Percentiles rank a stretch among this genome's conserved stretches.
Evolutionary conservation across 1,140 invertebrate species (phyloP).

Genomic region (Drosophila carrolli): DNA sequence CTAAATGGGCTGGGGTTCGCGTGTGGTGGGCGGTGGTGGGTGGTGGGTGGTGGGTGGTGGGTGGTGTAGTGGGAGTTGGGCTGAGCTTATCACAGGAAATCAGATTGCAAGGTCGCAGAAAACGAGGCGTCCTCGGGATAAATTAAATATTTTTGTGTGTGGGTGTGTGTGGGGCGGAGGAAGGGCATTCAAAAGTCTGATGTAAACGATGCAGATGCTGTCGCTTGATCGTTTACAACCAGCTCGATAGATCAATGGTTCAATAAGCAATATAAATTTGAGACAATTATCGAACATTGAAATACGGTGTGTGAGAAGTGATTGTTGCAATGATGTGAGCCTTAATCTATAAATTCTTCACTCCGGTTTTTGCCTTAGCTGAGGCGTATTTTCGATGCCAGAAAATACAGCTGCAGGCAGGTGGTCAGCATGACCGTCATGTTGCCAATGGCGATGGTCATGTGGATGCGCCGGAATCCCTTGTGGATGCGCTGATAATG

Average conservation of each 20-base stretch:
- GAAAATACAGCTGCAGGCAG: slow-evolving; percentile 89
- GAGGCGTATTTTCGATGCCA: slow-evolving; percentile 87
- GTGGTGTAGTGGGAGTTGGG: slow-evolving; percentile 17
- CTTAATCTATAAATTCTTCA: slow-evolving; percentile 44
- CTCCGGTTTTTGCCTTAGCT: slow-evolving; percentile 57
- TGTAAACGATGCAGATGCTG: too few species aligned
- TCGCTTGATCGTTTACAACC: too few species aligned
- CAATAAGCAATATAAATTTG: slow-evolving; percentile 74
- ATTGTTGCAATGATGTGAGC: slow-evolving; percentile 2
- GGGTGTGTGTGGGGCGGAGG: slow-evolving; percentile 7
- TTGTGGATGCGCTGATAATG: slow-evolving; percentile 88
- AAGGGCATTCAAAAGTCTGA: background rate
- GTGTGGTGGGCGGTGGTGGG: background rate
- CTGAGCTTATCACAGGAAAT: slow-evolving; percentile 76
- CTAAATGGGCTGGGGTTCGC: slow-evolving; percentile 46
- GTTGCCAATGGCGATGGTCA: slow-evolving; percentile 89
- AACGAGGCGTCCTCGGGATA: slow-evolving; percentile 11
- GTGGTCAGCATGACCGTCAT: slow-evolving; percentile 89
- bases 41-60: slow-evolving; percentile 1
- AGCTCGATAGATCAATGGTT: slow-evolving; percentile 35
- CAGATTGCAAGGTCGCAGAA: slow-evolving; percentile 41
- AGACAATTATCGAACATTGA: slow-evolving; percentile 54
- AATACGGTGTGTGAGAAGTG: slow-evolving; percentile 35
- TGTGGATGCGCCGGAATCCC: slow-evolving; percentile 88
- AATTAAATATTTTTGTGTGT: slow-evolving; percentile 12